Base-by-base conservation (phyloP, 2,113 vertebrate genomes). In the Nettapus auritus region DNA sequence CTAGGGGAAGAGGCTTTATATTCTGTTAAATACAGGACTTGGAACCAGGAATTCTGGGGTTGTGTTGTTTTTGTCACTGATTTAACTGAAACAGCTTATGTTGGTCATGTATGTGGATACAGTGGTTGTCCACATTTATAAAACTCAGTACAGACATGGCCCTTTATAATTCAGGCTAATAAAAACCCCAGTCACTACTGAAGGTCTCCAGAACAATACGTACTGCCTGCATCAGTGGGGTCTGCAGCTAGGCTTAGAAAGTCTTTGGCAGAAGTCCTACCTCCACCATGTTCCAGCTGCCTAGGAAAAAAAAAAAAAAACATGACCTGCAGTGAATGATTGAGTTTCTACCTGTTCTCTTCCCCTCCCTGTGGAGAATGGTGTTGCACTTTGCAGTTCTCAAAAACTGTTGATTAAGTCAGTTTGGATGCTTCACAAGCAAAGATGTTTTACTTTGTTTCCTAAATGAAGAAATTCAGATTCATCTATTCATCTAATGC, bases 401-500 rank as follows among this genome's bases (percentile, higher is more conserved):
- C 44, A 18, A 19, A 40, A 38, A 20, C 55, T 90, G 0, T 0
- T 50, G 48, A 21, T 80, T 40, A n/a, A 74, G 12, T 60, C 42
- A 64, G 28, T 77, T 70, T 0, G 0, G 48, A 20, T 71, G 25
- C 6, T 63, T 81, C 46, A 48, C 17, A 6, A 71, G 18, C 38
- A 86, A 86, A 67, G 13, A 28, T 14, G 16, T 2, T 88, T 66
- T 44, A 17, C 16, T 48, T 76, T 66, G 63, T 85, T 59, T 5
- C 13, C 21, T 38, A 80, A 90, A n/a, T 50, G 53, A 87, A 77
- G 55, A 63, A 86, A 81, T 63, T 89, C 56, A 64, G 82, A 83
- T 67, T 34, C 6, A 48, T 60, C 18, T 88, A 83, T 67, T 34
- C 6, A 48, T 60, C 18, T 88, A 56, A 86, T 50, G 22, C 2